Evolutionary conservation across 2,797 vertebrate genomes (phyloP).

Genomic region (Syngnathus acus): DNA sequence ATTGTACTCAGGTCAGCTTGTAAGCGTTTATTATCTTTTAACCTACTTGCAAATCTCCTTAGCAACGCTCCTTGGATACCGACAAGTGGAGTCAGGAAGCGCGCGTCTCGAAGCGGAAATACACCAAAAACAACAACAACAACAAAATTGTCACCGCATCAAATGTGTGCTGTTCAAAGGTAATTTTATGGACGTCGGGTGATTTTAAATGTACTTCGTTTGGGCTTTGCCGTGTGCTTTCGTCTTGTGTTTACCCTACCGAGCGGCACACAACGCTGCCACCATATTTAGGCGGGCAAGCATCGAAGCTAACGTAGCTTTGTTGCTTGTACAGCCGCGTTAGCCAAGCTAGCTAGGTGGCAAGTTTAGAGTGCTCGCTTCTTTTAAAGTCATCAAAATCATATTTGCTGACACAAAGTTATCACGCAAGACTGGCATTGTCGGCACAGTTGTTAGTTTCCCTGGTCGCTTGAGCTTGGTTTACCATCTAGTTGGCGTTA

Average conservation of each 20-base stretch:
- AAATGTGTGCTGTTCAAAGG: neutral
- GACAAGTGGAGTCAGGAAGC: constrained; percentile 17
- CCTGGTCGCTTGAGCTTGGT: neutral
- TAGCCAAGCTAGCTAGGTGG: neutral
- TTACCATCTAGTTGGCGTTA: neutral
- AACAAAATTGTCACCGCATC: neutral
- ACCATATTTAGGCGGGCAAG: neutral
- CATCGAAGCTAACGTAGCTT: neutral
- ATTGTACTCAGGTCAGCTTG: neutral
- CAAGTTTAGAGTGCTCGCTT: no score
- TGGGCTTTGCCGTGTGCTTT: neutral
- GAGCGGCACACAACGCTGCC: neutral
- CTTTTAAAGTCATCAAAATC: neutral
- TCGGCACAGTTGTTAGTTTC: neutral
- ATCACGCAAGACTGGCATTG: neutral
- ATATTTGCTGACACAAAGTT: neutral
- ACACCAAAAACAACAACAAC: constrained; percentile 18
- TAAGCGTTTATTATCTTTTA: neutral
- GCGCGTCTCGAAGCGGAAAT: constrained; percentile 30
- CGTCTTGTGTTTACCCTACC: neutral
- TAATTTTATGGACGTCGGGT: neutral
- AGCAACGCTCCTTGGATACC: constrained; percentile 56
- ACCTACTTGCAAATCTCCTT: constrained; percentile 9
- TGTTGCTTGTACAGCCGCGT: neutral
- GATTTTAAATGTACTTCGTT: neutral